Conservation (phyloP, 2,888 invertebrate genomes). For the Ommatoiulus sabulosus region DNA sequence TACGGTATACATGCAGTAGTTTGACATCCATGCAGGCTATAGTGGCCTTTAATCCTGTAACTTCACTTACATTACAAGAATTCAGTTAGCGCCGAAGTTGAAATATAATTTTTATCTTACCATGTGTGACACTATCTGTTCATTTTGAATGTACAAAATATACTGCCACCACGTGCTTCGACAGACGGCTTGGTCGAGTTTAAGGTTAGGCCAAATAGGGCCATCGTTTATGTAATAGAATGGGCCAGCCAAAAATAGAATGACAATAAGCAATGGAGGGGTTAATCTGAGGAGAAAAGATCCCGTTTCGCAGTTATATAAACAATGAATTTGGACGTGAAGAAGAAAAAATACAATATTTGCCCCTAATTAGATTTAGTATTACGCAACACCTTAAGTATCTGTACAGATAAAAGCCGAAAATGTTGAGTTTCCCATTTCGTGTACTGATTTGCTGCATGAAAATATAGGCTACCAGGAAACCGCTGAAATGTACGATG, state of each 20-base stretch:
- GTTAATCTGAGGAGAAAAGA: conserved; percentile 1
- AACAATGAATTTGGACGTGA: neutral
- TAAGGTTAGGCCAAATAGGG: neutral
- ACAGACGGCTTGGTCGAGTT: neutral
- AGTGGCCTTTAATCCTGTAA: neutral
- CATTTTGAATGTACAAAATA: conserved; percentile 29
- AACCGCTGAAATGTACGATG: conserved; percentile 5
- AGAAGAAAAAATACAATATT: neutral
- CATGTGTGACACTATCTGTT: neutral
- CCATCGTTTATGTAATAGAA: neutral
- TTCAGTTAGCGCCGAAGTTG: neutral
- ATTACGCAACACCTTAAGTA: neutral
- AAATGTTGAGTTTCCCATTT: neutral
- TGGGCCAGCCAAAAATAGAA: conserved; percentile 23
- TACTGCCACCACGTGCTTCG: neutral
- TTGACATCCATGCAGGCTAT: no score
- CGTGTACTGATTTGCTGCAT: neutral
- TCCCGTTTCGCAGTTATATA: neutral
- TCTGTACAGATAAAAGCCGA: neutral
- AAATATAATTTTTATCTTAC: neutral
- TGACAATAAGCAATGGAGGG: conserved; percentile 2
- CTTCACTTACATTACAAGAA: no score
- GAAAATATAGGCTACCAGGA: neutral
- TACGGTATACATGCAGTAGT: no score
- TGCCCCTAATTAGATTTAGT: neutral